Evolutionary conservation across 1,140 invertebrate species (phyloP).

Genomic region (Frieseomelitta varia): DNA sequence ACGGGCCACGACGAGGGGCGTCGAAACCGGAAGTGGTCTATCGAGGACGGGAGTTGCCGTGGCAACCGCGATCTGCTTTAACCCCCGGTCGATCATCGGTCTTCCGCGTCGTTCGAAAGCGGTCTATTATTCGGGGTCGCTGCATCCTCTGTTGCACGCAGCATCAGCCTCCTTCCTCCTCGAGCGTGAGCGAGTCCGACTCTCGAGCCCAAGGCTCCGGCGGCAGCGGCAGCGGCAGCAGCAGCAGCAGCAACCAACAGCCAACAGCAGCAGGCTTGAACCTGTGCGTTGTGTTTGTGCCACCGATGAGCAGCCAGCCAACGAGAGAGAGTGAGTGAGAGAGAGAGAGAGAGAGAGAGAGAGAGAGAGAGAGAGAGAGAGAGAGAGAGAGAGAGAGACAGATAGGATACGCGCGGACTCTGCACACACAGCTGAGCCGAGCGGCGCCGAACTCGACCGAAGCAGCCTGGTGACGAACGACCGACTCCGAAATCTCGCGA

Average conservation of each 20-base stretch:
- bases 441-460: conserved; percentile 48
- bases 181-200: not conserved
- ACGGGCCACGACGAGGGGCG: conserved; percentile 57
- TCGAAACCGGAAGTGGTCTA: conserved; percentile 72
- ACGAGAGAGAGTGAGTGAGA: not conserved
- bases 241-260: too few relatives aligned
- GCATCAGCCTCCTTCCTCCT: not conserved
- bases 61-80: conserved; percentile 74
- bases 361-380: too few relatives aligned
- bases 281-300: conserved; percentile 35
- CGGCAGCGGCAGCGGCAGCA: not conserved
- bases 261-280: conserved; percentile 4
- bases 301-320: conserved; percentile 18
- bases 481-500: conserved; percentile 50
- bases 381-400: too few relatives aligned
- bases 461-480: conserved; percentile 49
- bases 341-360: too few relatives aligned
- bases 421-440: conserved; percentile 54
- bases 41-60: conserved; percentile 74
- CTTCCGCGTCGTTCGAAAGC: conserved; percentile 73
- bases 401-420: conserved; percentile 13
- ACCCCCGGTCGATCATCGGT: conserved; percentile 70
- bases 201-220: not conserved
- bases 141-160: conserved; percentile 50
- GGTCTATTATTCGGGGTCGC: conserved; percentile 72